Evolutionary conservation across 1,140 invertebrate species (phyloP).

Genomic region (Acyrthosiphon pisum): DNA sequence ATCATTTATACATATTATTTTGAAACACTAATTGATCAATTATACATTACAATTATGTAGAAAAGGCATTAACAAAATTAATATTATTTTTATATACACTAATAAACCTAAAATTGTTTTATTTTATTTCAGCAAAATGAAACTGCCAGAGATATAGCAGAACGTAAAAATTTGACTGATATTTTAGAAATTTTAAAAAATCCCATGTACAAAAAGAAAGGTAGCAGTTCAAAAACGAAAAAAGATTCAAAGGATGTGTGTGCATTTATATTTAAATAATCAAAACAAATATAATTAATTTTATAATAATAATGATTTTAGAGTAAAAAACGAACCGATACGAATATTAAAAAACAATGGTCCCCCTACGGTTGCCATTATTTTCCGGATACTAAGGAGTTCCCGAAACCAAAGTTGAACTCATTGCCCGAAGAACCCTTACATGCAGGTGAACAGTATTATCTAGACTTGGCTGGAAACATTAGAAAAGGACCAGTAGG

Average conservation of each 20-base stretch:
- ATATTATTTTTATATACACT: background rate
- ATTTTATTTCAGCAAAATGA: slow-evolving; percentile 76
- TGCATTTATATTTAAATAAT: background rate
- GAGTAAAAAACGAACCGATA: slow-evolving; percentile 32
- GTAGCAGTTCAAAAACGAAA: background rate
- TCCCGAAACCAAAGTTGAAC: slow-evolving; percentile 84
- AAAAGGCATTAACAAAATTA: background rate
- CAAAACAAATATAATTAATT: background rate
- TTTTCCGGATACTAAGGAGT: slow-evolving; percentile 80
- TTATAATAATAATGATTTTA: background rate
- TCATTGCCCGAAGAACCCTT: slow-evolving; percentile 85
- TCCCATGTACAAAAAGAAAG: slow-evolving; percentile 36
- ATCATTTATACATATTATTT: background rate
- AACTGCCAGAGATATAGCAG: slow-evolving; percentile 87
- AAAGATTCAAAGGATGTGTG: slow-evolving; percentile 43
- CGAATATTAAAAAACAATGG: slow-evolving; percentile 65
- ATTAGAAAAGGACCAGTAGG: slow-evolving; percentile 93
- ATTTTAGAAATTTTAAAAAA: slow-evolving; percentile 77
- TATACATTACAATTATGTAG: background rate
- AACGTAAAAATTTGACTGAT: slow-evolving; percentile 83
- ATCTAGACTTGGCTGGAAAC: slow-evolving; percentile 92
- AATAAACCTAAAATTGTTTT: background rate
- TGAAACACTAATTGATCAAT: background rate
- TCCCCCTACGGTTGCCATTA: slow-evolving; percentile 91
- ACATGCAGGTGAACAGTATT: slow-evolving; percentile 90